phyloP scores from a whole-genome alignment of 2,888 invertebrate species.

The Amphipyra berbera region DNA sequence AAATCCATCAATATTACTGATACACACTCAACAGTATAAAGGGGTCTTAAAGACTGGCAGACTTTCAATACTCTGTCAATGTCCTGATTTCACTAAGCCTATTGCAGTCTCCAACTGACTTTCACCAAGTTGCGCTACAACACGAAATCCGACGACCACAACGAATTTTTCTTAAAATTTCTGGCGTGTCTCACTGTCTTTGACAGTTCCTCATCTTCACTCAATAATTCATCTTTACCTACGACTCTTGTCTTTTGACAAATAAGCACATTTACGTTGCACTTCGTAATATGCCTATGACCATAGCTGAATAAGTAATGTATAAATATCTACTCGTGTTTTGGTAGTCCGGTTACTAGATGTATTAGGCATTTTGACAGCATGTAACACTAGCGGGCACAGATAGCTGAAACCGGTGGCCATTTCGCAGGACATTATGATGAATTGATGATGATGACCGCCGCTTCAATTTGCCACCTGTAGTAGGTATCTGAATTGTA shows the following conservation, averaged over 20 bases:
- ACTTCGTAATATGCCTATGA: background rate
- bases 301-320: slow-evolving; percentile 5
- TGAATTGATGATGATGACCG: slow-evolving; percentile 49
- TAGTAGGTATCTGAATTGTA: slow-evolving; percentile 26
- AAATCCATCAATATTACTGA: no score
- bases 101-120: no score
- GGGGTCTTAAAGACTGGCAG: no score
- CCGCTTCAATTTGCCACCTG: slow-evolving; percentile 18
- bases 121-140: no score
- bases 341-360: slow-evolving; percentile 27
- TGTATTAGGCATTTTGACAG: slow-evolving; percentile 35
- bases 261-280: background rate
- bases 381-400: slow-evolving; percentile 28
- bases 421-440: slow-evolving; percentile 36
- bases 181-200: no score
- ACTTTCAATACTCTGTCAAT: no score
- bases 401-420: slow-evolving; percentile 31
- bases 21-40: no score
- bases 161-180: no score
- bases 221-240: no score
- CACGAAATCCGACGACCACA: no score
- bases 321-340: slow-evolving; percentile 12
- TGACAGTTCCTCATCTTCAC: background rate
- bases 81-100: no score
- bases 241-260: background rate